Conservation (phyloP, 2,113 vertebrate species). For the Salvelinus sp. region DNA sequence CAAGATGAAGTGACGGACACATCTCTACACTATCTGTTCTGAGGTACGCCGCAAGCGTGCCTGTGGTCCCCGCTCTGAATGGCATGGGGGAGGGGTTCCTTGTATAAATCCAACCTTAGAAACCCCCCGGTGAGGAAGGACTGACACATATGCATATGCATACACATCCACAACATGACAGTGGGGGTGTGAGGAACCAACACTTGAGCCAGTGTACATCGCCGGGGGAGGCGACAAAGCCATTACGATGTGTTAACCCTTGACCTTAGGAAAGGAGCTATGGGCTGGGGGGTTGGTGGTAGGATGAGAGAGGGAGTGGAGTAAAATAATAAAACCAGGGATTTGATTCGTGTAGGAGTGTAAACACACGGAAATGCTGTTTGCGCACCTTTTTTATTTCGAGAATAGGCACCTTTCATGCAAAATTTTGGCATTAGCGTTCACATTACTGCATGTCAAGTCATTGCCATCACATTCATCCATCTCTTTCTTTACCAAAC, state of each 20-base stretch:
- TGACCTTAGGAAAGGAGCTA: background rate
- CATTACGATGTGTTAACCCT: conserved; percentile 3
- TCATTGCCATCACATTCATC: background rate
- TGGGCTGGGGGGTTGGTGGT: background rate
- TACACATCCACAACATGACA: background rate
- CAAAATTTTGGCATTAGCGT: too few species aligned
- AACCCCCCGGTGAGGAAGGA: background rate
- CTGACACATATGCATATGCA: conserved; percentile 15
- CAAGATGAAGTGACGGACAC: background rate
- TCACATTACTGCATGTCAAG: too few species aligned
- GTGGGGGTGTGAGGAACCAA: background rate
- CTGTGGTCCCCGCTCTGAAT: background rate
- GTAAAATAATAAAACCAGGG: conserved; percentile 4
- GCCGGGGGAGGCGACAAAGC: background rate
- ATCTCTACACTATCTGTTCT: background rate
- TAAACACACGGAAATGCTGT: too few species aligned
- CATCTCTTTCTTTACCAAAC: background rate
- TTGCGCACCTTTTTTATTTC: too few species aligned
- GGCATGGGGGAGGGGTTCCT: background rate
- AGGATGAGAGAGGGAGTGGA: conserved; percentile 20
- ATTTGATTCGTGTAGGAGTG: too few species aligned
- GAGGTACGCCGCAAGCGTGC: background rate
- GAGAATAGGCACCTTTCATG: too few species aligned
- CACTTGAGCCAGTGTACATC: conserved; percentile 18
- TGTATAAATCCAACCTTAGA: background rate